Conservation (phyloP, 2,888 invertebrate species). For the Clanis bilineata region DNA sequence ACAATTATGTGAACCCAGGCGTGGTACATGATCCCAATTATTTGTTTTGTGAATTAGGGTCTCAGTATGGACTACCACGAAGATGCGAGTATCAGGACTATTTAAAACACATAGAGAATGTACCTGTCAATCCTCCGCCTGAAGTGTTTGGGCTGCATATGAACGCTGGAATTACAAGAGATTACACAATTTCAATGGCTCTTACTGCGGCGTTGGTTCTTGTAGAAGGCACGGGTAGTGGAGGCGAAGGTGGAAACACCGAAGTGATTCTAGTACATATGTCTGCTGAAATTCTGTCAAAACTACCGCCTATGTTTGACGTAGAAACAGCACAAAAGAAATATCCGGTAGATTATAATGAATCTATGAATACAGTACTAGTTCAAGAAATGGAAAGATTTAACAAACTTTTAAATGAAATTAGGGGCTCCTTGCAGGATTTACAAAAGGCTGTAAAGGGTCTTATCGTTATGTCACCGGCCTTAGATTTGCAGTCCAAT, state of each 20-base stretch:
- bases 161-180: constrained; percentile 94
- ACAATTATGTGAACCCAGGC: constrained; percentile 86
- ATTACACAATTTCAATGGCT: constrained; percentile 88
- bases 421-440: constrained; percentile 85
- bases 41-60: constrained; percentile 78
- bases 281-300: constrained; percentile 81
- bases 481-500: constrained; percentile 87
- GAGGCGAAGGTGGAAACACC: constrained; percentile 81
- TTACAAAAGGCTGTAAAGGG: constrained; percentile 92
- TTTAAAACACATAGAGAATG: constrained; percentile 87
- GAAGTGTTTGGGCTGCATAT: constrained; percentile 95
- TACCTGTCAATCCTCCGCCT: constrained; percentile 90
- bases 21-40: constrained; percentile 86
- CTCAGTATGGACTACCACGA: constrained; percentile 87
- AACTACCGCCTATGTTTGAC: constrained; percentile 85
- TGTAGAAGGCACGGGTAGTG: constrained; percentile 85
- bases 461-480: constrained; percentile 92
- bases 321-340: constrained; percentile 84
- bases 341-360: constrained; percentile 88
- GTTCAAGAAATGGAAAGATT: constrained; percentile 90
- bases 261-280: constrained; percentile 86
- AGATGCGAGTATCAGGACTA: constrained; percentile 88
- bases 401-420: constrained; percentile 85
- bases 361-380: constrained; percentile 93
- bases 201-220: constrained; percentile 88